Base-by-base conservation (phyloP, 2,797 vertebrate species). In the Alcedo atthis region DNA sequence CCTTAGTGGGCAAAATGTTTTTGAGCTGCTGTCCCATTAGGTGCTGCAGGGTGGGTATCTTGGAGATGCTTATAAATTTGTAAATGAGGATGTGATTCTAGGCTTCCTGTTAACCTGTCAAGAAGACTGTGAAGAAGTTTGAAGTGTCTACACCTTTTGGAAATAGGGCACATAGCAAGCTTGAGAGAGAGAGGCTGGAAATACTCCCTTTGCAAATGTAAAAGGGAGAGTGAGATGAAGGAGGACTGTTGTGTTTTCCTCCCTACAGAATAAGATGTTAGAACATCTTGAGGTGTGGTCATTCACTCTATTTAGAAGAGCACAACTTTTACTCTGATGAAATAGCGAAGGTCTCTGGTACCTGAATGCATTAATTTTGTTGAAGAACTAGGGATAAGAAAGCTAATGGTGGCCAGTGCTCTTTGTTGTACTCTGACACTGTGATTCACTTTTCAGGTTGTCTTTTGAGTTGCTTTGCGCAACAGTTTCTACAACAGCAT, bases 161-260 rank as follows among this genome's bases (percentile, higher is more conserved):
- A n/a, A 54, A 14, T 0, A 2, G 25, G 33, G 13, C 1, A 4
- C 10, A 3, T 3, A 25, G n/a, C 24, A 55, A 14, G 5, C 71
- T 81, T 81, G 45, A 28, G 45, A 74, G 28, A 21, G 53, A 75
- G 17, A 37, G 66, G 16, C 13, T 83, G 49, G 61, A 77, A 24
- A 30, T 73, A 6, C 17, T 7, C 4, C 24, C 42, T 32, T 61
- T 46, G 54, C 22, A 32, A 53, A 19, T 66, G 20, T 33, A 12
- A 64, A 62, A 69, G 46, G 19, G n/a, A 49, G 25, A 16, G 37
- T 18, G 49, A 11, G 7, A 2, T 10, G 25, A 19, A 57, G 35
- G 12, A 21, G 17, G 6, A 5, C 24, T 48, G 17, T 28, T 46
- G 32, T 21, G 33, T 37, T n/a, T 42, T 53, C 21, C 18, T 59